Evolutionary conservation across 1,140 invertebrate species (phyloP).

Genomic region (Campodea augens): DNA sequence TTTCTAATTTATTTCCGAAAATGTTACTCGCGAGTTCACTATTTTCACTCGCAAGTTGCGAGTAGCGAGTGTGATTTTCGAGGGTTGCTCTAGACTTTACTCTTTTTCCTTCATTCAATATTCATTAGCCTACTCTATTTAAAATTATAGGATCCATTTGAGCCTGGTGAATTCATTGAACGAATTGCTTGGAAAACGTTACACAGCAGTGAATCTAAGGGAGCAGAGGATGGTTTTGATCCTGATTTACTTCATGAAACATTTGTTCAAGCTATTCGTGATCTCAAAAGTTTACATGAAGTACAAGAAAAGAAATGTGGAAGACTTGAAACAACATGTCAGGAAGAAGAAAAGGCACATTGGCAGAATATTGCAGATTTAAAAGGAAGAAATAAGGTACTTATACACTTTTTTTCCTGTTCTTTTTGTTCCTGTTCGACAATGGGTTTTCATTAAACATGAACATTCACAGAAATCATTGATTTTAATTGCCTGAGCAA

Average conservation of each 20-base stretch:
- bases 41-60: too few species aligned
- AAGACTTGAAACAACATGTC: conserved; percentile 56
- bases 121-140: too few species aligned
- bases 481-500: too few species aligned
- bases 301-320: conserved; percentile 74
- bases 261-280: conserved; percentile 72
- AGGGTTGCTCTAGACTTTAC: too few species aligned
- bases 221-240: conserved; percentile 43
- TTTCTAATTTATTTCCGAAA: too few species aligned
- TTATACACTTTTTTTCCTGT: too few species aligned
- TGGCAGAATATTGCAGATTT: conserved; percentile 59
- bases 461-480: too few species aligned
- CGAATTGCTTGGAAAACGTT: conserved; percentile 83
- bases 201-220: conserved; percentile 44
- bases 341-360: conserved; percentile 72
- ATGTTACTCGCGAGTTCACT: too few species aligned
- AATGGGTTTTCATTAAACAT: too few species aligned
- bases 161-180: conserved; percentile 94
- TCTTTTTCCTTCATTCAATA: too few species aligned
- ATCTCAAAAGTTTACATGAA: conserved; percentile 57
- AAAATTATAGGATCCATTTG: conserved; percentile 81
- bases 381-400: conserved; percentile 69
- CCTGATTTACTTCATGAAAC: conserved; percentile 67
- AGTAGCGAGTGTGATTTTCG: too few species aligned
- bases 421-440: too few species aligned